These are phyloP conservation scores for Blastobasis adustella DNA, from an alignment of 2,888 invertebrate species.

Conservation along the genomic window DNA sequence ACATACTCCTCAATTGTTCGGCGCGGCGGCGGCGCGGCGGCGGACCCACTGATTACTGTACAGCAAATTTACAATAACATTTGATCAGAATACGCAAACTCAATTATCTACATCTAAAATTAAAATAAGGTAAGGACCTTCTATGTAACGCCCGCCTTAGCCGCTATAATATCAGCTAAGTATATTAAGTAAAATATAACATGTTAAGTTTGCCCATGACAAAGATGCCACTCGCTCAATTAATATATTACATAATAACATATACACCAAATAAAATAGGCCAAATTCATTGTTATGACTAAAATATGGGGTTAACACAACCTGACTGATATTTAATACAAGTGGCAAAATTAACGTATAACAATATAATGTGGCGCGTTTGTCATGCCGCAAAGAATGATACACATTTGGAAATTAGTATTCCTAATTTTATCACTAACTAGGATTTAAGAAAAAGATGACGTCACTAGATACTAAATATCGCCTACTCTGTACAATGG, in stretches of 20 bases:
- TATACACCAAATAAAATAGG: conserved; percentile 54
- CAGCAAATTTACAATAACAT: conserved; percentile 69
- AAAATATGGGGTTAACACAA: conserved; percentile 59
- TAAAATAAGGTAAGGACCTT: conserved; percentile 56
- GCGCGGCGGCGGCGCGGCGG: conserved; percentile 50
- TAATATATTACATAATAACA: conserved; percentile 26
- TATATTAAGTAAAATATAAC: conserved; percentile 58
- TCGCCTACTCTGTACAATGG: conserved; percentile 69
- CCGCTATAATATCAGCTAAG: conserved; percentile 63
- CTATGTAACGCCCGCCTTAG: conserved; percentile 65
- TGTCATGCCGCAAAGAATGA: conserved; percentile 56
- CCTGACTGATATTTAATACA: conserved; percentile 37
- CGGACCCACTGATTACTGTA: conserved; percentile 51
- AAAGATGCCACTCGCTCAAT: conserved; percentile 45
- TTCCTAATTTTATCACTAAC: conserved; percentile 60
- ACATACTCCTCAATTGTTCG: conserved; percentile 65
- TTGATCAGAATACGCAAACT: conserved; percentile 70
- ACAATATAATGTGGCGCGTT: conserved; percentile 43
- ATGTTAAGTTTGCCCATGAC: conserved; percentile 56
- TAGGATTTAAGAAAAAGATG: conserved; percentile 60
- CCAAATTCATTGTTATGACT: conserved; percentile 62
- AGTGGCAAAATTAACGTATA: conserved; percentile 38
- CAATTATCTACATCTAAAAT: conserved; percentile 64
- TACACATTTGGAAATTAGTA: conserved; percentile 62
- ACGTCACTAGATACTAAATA: conserved; percentile 62